A percentile compares a stretch with the other conserved stretches of the same genome.
Conservation (phyloP, 1,140 invertebrate species). For the Steinernema khuongi region DNA sequence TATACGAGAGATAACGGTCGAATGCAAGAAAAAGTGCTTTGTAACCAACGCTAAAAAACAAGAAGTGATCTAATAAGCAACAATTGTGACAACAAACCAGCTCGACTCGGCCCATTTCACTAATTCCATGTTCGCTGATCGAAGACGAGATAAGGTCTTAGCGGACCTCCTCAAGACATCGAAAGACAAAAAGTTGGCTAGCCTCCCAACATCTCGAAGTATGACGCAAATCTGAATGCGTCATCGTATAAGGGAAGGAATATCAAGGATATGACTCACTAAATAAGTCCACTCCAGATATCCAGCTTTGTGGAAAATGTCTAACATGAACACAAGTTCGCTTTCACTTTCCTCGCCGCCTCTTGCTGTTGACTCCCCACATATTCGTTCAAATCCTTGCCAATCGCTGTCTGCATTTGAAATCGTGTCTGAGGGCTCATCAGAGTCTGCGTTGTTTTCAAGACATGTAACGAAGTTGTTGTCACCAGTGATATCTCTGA, state of each 20-base stretch:
- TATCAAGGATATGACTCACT: not conserved
- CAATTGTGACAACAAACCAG: not conserved
- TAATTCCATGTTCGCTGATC: not conserved
- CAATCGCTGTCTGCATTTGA: slow-evolving; percentile 4
- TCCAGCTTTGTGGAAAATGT: not conserved
- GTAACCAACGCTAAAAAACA: not conserved
- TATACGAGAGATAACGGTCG: not conserved
- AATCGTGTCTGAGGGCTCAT: not conserved
- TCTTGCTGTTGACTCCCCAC: not conserved
- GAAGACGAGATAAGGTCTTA: not conserved
- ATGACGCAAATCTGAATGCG: not conserved
- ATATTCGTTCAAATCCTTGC: slow-evolving; percentile 6
- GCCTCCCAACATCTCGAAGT: not conserved
- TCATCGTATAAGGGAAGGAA: not conserved
- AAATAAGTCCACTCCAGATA: not conserved
- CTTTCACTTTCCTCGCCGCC: not conserved
- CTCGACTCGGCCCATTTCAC: slow-evolving; percentile 4
- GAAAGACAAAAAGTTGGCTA: not conserved
- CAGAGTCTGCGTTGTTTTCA: not conserved
- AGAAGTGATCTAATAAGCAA: not conserved
- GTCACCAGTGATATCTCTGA: not conserved
- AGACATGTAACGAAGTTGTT: not conserved
- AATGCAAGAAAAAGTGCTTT: not conserved
- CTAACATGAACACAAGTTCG: not conserved
- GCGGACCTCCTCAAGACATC: not conserved